Evolutionary conservation across 1,140 invertebrate genomes (phyloP), one percentile per base, ranked within the genome.

Genomic region (Drosophila prosaltans): DNA sequence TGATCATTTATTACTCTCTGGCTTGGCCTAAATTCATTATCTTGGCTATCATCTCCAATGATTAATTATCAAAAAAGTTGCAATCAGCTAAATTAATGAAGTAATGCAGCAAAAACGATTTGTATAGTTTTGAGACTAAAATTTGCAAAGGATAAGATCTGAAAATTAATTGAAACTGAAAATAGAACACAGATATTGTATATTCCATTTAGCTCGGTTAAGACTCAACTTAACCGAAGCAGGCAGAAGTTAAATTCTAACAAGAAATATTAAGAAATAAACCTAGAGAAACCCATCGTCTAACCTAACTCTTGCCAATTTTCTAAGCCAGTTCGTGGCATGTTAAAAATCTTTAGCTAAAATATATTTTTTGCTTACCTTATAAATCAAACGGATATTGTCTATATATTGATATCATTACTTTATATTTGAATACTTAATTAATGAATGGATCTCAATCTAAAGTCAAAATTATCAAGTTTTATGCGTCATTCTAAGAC

Each of bases 401-500:
- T 0, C 9, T 6, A 39, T 40, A 40, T 40, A 40, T 9, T 11
- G 1, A 40, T 40, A 40, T 40, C 11, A 28, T 40, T 26, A 48
- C n/a, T 69, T 62, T 28, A 32, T 69, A 36, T 32, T n/a, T 48
- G 51, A 16, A 63, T 39, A 36, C 41, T 60, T 30, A 21, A 40
- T 41, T 11, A 66, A 71, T 65, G 62, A 60, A 55, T 60, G 60
- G 21, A 26, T 51, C 45, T 51, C 45, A 51, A 51, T 51, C 45
- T 51, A 26, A 51, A 51, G n/a, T 51, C 45, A 51, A 26, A 26
- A 51, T 26, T 51, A 26, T 51, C 9, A 26, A 51, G 21, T 51
- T 51, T 51, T 51, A 51, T 51, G 45, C 45, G 45, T 51, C 45
- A 51, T 51, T 48, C 45, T 48, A 51, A 51, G 16, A 10, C 21